These are phyloP conservation scores for Arnoldichthys spilopterus DNA, from an alignment of 2,797 vertebrate genomes.

Conservation along the genomic window DNA sequence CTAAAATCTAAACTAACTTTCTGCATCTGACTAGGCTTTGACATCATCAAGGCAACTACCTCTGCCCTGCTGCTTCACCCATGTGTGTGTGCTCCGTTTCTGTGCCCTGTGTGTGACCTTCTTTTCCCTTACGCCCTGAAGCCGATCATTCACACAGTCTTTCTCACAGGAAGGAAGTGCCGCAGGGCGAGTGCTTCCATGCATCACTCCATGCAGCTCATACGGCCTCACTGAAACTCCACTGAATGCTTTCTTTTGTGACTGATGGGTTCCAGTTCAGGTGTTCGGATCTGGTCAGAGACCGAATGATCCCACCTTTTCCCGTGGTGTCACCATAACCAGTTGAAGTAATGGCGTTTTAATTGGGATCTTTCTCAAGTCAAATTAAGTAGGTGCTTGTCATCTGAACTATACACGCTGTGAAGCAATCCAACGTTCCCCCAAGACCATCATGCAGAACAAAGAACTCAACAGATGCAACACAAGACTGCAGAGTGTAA, in stretches of 20 bases:
- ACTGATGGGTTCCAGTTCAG: background rate
- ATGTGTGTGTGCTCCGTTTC: conserved; percentile 11
- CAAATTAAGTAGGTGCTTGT: too few relatives aligned
- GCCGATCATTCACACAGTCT: conserved; percentile 25
- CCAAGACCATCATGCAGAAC: too few relatives aligned
- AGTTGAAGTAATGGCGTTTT: too few relatives aligned
- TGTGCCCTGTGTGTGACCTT: background rate
- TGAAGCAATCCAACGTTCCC: too few relatives aligned
- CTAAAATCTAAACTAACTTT: too few relatives aligned
- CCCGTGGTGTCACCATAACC: conserved; percentile 15
- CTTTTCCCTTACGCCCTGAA: conserved; percentile 30
- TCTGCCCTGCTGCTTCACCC: background rate
- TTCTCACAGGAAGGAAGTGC: conserved; percentile 42
- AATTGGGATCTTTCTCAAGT: too few relatives aligned
- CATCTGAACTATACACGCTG: too few relatives aligned
- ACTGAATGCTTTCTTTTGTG: conserved; percentile 46
- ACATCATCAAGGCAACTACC: background rate
- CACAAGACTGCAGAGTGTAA: too few relatives aligned
- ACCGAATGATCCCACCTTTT: conserved; percentile 22
- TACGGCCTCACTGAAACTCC: conserved; percentile 17
- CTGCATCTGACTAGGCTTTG: background rate
- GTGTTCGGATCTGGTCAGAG: conserved; percentile 24
- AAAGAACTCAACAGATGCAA: too few relatives aligned
- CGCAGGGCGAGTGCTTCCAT: conserved; percentile 31
- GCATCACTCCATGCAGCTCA: conserved; percentile 30